Base-by-base conservation (phyloP, 1,140 invertebrate genomes). In the Liolophura sinensis region DNA sequence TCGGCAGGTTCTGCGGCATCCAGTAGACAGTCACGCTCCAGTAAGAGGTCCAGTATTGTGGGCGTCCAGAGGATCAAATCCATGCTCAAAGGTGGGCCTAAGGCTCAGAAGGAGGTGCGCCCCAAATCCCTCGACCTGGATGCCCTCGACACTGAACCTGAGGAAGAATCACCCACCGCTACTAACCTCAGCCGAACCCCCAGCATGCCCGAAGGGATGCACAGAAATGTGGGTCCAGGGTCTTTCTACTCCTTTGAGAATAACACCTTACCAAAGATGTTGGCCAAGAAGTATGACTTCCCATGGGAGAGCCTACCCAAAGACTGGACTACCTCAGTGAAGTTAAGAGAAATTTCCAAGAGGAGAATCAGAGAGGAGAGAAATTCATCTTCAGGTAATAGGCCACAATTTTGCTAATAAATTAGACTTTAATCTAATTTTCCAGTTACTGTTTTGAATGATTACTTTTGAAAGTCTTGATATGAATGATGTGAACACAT, bases 241-340 rank as follows among this genome's bases (percentile, higher is more conserved):
- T 70, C 74, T n/a, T 80, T 79, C 65, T 80, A 80, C 68, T 76
- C 73, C 51, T 79, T 78, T 72, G 69, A 75, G 63, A 80, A 73
- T 60, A 77, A 73, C 69, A 80, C 80, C 0, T 48, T 82, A 55
- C 80, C 78, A n/a, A 64, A 76, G 31, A 70, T 73, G 4, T 71
- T 76, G 47, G 66, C 75, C 46, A 78, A 73, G 51, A 70, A 75
- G 48, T 76, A 77, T 68, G 73, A 78, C 63, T 79, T 76, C 68
- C 77, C 78, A n/a, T 81, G 79, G 79, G 78, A 81, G 56, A 74
- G 71, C 52, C 64, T 80, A 46, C 80, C 80, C 9, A 80, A 79
- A 51, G 80, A 82, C 63, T 80, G 80, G 78, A 80, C 78, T 18
- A 80, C 78, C 15, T 76, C 80, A n/a, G 80, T 82, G 3, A 78